Evolutionary conservation across 2,888 invertebrate species (phyloP).

Genomic region (Cyclophora punctaria): DNA sequence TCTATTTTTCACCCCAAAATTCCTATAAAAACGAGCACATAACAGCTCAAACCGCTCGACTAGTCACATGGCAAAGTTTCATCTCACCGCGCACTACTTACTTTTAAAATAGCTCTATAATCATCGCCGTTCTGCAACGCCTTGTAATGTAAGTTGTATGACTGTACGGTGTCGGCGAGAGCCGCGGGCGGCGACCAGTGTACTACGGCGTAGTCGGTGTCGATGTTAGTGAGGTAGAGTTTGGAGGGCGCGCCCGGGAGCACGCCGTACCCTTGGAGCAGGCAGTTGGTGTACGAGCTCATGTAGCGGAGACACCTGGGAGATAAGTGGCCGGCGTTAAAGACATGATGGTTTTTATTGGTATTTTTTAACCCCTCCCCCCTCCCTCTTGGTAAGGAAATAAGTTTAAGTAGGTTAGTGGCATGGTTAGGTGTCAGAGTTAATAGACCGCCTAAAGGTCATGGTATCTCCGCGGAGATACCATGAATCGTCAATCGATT

Average conservation of each 20-base stretch:
- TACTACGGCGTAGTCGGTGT: slow-evolving; percentile 84
- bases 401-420: too few relatives aligned
- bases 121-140: slow-evolving; percentile 70
- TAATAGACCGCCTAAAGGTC: too few relatives aligned
- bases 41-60: too few relatives aligned
- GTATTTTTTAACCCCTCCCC: too few relatives aligned
- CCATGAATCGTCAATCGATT: too few relatives aligned
- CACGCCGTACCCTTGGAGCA: slow-evolving; percentile 89
- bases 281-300: slow-evolving; percentile 86
- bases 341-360: too few relatives aligned
- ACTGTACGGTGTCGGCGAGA: slow-evolving; percentile 81
- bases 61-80: too few relatives aligned
- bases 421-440: too few relatives aligned
- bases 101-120: slow-evolving; percentile 73
- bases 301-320: slow-evolving; percentile 84
- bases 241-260: slow-evolving; percentile 83
- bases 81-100: slow-evolving; percentile 16
- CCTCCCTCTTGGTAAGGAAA: too few relatives aligned
- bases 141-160: slow-evolving; percentile 78
- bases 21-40: too few relatives aligned
- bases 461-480: too few relatives aligned
- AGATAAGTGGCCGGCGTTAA: neutral
- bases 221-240: slow-evolving; percentile 82
- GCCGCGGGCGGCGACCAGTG: slow-evolving; percentile 85
- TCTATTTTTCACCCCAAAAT: too few relatives aligned